These are phyloP conservation scores for Argya squamiceps DNA, from an alignment of 2,797 vertebrate genomes.

Conservation along the genomic window DNA sequence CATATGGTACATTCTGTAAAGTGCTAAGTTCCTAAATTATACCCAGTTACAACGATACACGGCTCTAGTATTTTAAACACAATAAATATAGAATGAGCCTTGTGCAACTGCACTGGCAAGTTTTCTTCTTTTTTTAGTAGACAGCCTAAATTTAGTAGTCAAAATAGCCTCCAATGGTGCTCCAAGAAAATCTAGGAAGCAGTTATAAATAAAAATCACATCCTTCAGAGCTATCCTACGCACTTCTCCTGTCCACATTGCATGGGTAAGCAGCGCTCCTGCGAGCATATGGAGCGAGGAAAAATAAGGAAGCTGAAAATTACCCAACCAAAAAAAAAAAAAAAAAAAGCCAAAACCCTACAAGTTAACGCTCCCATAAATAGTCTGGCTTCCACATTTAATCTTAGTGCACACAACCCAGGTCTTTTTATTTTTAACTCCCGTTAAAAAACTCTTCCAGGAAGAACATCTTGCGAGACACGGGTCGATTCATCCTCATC, in stretches of 20 bases:
- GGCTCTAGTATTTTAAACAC: conserved; percentile 16
- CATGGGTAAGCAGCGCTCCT: not conserved
- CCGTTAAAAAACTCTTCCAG: conserved; percentile 24
- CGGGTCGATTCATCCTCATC: not conserved
- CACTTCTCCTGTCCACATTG: not conserved
- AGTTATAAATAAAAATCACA: conserved; percentile 49
- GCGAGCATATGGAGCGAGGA: not conserved
- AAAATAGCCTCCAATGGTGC: not conserved
- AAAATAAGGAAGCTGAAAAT: conserved; percentile 35
- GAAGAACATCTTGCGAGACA: conserved; percentile 13
- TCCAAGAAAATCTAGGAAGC: conserved; percentile 10
- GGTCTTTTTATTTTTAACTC: not conserved
- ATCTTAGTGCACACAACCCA: not conserved
- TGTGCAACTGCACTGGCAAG: not conserved
- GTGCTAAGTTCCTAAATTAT: conserved; percentile 34
- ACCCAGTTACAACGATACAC: not conserved
- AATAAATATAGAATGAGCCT: conserved; percentile 47
- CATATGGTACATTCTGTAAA: conserved; percentile 39
- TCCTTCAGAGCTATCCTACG: not conserved
- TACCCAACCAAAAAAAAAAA: not conserved
- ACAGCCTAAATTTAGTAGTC: conserved; percentile 25
- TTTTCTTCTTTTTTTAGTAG: conserved; percentile 39
- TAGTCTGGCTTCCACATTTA: conserved; percentile 33
- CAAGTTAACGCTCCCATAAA: conserved; percentile 23
- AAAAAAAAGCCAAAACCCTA: not conserved